phyloP scores from a whole-genome alignment of 2,113 vertebrate species.

The Picathartes gymnocephalus region DNA sequence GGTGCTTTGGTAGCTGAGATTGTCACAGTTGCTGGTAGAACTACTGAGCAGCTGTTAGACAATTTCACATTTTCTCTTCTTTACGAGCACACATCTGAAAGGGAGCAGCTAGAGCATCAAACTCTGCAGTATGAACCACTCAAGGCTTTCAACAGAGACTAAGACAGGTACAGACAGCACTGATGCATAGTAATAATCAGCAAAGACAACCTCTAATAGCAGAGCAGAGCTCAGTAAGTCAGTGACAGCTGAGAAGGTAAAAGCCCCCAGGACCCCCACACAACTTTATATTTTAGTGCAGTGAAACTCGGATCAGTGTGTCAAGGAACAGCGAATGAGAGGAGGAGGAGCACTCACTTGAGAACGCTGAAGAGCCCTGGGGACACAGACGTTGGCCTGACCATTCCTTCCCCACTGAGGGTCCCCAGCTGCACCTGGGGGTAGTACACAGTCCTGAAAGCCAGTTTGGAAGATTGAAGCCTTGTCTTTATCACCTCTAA shows the following conservation, averaged over 20 bases:
- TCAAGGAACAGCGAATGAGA: background rate
- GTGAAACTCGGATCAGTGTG: background rate
- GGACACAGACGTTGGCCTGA: constrained; percentile 84
- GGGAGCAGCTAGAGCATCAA: background rate
- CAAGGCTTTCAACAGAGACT: background rate
- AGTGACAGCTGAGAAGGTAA: background rate
- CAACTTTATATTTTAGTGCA: background rate
- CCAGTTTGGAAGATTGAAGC: constrained; percentile 88
- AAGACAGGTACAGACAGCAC: background rate
- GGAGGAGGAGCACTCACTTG: constrained; percentile 76
- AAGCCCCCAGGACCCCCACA: background rate
- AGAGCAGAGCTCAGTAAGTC: background rate
- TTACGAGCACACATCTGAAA: background rate
- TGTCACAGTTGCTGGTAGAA: background rate
- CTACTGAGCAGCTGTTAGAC: background rate
- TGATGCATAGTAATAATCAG: background rate
- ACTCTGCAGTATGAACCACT: background rate
- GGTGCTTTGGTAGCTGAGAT: background rate
- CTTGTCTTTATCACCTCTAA: constrained; percentile 95
- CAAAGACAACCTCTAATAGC: background rate
- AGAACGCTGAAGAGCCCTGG: constrained; percentile 88
- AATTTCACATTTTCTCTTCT: background rate
- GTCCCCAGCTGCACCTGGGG: constrained; percentile 93
- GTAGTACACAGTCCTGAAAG: constrained; percentile 84
- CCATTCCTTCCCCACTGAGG: constrained; percentile 84